Evolutionary conservation across 2,113 vertebrate species (phyloP).

Genomic region (Plestiodon gilberti): DNA sequence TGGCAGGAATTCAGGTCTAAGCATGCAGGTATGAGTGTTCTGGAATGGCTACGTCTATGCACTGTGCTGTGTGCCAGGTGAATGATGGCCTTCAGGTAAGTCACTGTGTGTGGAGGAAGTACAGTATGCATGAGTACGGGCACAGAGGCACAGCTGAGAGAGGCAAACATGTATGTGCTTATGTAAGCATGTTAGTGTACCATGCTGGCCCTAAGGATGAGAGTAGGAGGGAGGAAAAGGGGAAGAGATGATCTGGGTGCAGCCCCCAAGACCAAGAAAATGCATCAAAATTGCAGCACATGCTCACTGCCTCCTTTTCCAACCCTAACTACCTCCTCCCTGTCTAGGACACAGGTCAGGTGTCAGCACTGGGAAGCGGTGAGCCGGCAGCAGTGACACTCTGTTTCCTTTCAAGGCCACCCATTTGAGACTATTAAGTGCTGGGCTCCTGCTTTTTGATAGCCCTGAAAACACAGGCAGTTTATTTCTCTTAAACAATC

Average conservation of each 20-base stretch:
- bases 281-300: conserved; percentile 48
- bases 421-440: conserved; percentile 74
- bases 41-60: background rate
- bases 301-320: background rate
- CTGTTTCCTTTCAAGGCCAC: conserved; percentile 70
- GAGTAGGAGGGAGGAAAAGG: background rate
- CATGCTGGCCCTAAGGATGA: background rate
- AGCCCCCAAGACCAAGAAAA: background rate
- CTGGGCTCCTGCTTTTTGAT: conserved; percentile 70
- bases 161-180: background rate
- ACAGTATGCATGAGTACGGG: background rate
- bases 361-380: conserved; percentile 52
- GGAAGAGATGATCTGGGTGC: background rate
- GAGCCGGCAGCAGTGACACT: conserved; percentile 45
- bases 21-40: background rate
- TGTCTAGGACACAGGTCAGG: conserved; percentile 28
- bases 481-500: conserved; percentile 78
- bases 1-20: background rate
- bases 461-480: conserved; percentile 69
- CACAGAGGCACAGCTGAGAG: too few relatives aligned
- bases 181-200: background rate
- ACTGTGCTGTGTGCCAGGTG: background rate
- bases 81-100: background rate
- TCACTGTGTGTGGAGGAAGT: background rate
- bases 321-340: conserved; percentile 13